Evolutionary conservation across 2,888 invertebrate genomes (phyloP).

Genomic region (Yponomeuta malinellus): DNA sequence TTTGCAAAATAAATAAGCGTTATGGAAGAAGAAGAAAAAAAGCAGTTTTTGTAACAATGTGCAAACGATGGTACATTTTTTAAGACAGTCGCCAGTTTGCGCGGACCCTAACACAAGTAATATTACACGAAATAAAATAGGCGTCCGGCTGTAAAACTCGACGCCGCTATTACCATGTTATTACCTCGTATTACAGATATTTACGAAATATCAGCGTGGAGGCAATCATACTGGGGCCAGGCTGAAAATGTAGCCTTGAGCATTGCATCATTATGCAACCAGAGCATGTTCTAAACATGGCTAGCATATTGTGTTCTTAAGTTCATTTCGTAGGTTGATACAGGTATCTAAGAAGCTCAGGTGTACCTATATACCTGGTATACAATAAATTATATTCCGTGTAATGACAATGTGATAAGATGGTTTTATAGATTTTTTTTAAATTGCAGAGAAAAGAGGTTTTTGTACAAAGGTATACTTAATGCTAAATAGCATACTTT

Average conservation of each 20-base stretch:
- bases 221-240: constrained; percentile 1
- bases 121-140: constrained; percentile 21
- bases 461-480: too few species aligned
- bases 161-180: constrained; percentile 27
- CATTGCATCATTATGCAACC: neutral
- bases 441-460: too few species aligned
- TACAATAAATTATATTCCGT: too few species aligned
- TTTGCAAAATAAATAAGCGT: too few species aligned
- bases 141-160: constrained; percentile 20
- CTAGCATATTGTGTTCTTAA: neutral
- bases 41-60: too few species aligned
- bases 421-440: too few species aligned
- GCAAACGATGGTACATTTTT: neutral
- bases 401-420: too few species aligned
- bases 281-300: neutral
- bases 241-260: neutral
- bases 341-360: too few species aligned
- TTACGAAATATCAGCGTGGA: constrained; percentile 19
- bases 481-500: too few species aligned
- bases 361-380: too few species aligned
- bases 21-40: too few species aligned
- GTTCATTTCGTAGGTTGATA: too few species aligned
- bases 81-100: neutral
- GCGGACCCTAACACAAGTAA: constrained; percentile 6
- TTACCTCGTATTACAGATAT: constrained; percentile 29